Evolutionary conservation across 2,797 vertebrate genomes (phyloP).

Genomic region (Nyctalus aviator): DNA sequence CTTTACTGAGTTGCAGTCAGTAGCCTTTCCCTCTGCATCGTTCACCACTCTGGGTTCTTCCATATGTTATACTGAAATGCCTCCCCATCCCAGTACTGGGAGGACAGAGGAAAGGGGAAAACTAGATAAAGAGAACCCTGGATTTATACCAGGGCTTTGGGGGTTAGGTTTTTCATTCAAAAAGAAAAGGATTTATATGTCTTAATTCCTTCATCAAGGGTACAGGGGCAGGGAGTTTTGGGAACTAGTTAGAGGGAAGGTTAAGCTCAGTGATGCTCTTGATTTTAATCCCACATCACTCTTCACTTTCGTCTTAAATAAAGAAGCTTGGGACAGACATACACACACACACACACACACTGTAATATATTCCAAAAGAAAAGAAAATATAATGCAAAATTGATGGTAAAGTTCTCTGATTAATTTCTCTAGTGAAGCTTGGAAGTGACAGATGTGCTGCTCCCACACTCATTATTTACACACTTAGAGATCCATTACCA

Average conservation of each 20-base stretch:
- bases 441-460: neutral
- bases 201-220: neutral
- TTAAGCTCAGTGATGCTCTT: neutral
- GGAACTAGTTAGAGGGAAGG: neutral
- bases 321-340: neutral
- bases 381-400: conserved; percentile 15
- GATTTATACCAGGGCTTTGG: neutral
- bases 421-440: neutral
- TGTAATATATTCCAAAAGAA: conserved; percentile 33
- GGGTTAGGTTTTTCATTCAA: neutral
- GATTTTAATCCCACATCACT: neutral
- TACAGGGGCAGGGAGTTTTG: neutral
- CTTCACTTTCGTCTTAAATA: conserved; percentile 15
- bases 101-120: neutral
- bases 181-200: no score
- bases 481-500: neutral
- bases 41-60: conserved; percentile 28
- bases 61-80: conserved; percentile 26
- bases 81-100: neutral
- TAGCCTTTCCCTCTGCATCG: neutral
- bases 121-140: neutral
- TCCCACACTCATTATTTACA: neutral
- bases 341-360: neutral
- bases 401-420: conserved; percentile 1
- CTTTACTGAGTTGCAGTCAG: neutral